Evolutionary conservation across 2,113 vertebrate species (phyloP), one percentile per base, ranked within the genome.

Genomic region (Pelmatolapia mariae): DNA sequence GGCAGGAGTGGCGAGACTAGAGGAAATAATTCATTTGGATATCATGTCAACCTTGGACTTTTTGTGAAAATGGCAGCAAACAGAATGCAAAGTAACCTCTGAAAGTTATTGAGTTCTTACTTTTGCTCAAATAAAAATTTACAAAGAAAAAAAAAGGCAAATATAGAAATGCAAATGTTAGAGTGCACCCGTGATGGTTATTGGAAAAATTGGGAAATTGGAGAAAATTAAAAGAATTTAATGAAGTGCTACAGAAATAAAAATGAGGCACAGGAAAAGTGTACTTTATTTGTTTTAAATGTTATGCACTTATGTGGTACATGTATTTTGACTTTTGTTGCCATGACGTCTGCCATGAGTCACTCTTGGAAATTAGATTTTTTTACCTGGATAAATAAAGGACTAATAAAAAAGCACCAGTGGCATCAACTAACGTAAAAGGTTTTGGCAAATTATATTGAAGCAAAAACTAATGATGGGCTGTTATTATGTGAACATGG

Each of bases 21-120:
- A 85, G 79, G 84, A 87, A 92, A 91, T 85, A 82, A 86, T 90
- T 92, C 80, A 93, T 90, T 87, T 81, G 76, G 78, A 82, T 84
- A 91, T 87, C 89, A 54, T 76, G 76, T 93, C 89, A 94, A 89
- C 89, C 85, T 90, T 93, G 84, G 85, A 81, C 84, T 84, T 83
- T 85, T 45, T 40, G 56, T 19, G 8, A 59, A 88, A 87, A 85
- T 45, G 50, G 15, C 61, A 43, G 16, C 40, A 68, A 89, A 82
- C 57, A 40, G 38, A 85, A 88, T 47, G 31, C 45, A 85, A 85
- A 86, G 71, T 38, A 86, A 40, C 76, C 31, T 66, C 26, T 81
- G 61, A 87, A 87, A 54, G 81, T 78, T 78, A n/a, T 57, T 61
- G 36, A 81, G 36, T 73, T 81, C 8, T 56, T 81, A 40, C 15